A percentile compares a stretch with the other conserved stretches of the same genome.
These are phyloP conservation scores for Plebejus argus DNA, from an alignment of 2,888 invertebrate species.

Conservation along the genomic window DNA sequence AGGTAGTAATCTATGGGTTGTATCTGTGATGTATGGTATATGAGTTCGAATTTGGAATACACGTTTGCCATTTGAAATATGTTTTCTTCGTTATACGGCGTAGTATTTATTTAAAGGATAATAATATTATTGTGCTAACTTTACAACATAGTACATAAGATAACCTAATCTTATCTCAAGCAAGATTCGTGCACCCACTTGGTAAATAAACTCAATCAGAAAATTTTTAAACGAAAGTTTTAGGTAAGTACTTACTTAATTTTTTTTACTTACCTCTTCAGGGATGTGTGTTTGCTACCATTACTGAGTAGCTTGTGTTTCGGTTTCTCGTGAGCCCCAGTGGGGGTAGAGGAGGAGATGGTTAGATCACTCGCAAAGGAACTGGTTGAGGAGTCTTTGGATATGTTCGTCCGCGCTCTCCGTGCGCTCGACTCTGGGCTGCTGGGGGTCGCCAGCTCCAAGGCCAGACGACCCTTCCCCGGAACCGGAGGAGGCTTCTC, in stretches of 20 bases:
- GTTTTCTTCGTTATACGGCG: neutral
- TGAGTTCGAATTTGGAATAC: neutral
- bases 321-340: slow-evolving; percentile 82
- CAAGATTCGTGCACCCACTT: neutral
- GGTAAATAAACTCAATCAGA: neutral
- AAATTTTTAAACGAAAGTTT: neutral
- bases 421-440: slow-evolving; percentile 64
- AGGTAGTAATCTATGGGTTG: neutral
- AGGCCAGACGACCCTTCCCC: slow-evolving; percentile 74
- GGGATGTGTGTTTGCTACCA: slow-evolving; percentile 85
- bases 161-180: neutral
- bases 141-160: too few relatives aligned
- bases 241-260: neutral
- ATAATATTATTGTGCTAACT: too few relatives aligned
- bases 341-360: slow-evolving; percentile 82
- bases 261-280: slow-evolving; percentile 82
- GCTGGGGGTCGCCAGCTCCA: slow-evolving; percentile 64
- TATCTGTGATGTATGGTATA: too few relatives aligned
- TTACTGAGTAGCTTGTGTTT: slow-evolving; percentile 85
- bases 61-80: neutral
- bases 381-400: slow-evolving; percentile 86
- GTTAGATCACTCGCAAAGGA: slow-evolving; percentile 85
- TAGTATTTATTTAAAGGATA: neutral
- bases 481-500: slow-evolving; percentile 86
- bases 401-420: slow-evolving; percentile 63